Evolutionary conservation across 37 sponge, comb jelly and placozoan genomes (phyloP).

Genomic region (Haliclona indistincta): DNA sequence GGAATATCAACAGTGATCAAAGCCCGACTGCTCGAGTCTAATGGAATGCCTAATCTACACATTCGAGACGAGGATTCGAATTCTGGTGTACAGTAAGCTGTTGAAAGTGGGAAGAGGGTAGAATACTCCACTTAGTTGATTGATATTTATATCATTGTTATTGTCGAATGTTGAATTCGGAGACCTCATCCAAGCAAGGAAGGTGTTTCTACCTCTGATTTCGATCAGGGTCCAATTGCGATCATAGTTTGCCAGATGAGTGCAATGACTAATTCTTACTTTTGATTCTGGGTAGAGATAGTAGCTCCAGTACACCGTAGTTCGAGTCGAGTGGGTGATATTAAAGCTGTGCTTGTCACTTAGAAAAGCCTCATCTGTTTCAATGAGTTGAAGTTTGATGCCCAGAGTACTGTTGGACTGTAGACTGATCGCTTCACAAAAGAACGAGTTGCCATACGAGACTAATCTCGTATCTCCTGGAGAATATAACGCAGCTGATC

Average conservation of each 20-base stretch:
- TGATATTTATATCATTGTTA: too few species aligned
- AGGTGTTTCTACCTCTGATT: slow-evolving; percentile 37
- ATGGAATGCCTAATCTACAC: too few species aligned
- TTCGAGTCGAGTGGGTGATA: neutral
- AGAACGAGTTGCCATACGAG: slow-evolving; percentile 3
- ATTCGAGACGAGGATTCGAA: too few species aligned
- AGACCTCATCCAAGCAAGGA: slow-evolving; percentile 17
- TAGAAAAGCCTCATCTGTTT: neutral
- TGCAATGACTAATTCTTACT: too few species aligned
- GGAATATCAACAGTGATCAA: too few species aligned
- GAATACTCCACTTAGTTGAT: too few species aligned
- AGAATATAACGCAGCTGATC: slow-evolving; percentile 2
- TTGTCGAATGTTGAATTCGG: too few species aligned
- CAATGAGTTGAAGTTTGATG: slow-evolving; percentile 12
- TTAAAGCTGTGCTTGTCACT: slow-evolving; percentile 1
- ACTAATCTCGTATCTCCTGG: slow-evolving; percentile 38
- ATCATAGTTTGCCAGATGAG: neutral
- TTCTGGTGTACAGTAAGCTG: too few species aligned
- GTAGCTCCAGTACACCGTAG: slow-evolving; percentile 10
- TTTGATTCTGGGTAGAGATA: slow-evolving; percentile 32
- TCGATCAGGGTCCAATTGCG: neutral
- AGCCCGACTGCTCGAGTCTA: too few species aligned
- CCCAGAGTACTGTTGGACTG: neutral
- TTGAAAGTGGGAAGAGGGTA: too few species aligned
- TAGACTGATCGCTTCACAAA: slow-evolving; percentile 27